These are phyloP conservation scores for Liasis olivaceus DNA, from an alignment of 2,797 vertebrate species.

Conservation along the genomic window DNA sequence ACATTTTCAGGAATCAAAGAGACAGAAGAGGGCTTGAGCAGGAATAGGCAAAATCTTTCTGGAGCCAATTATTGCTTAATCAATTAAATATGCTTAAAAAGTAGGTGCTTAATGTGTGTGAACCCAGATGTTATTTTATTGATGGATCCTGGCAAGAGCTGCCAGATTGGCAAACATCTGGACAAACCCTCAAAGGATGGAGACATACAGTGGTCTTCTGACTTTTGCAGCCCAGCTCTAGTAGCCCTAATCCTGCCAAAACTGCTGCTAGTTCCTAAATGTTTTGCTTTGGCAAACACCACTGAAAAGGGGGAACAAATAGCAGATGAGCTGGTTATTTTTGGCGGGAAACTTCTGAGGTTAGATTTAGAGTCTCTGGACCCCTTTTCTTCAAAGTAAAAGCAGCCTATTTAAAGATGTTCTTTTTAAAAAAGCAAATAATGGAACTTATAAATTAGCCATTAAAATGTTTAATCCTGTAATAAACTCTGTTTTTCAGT, in stretches of 20 bases:
- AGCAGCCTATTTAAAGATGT: background rate
- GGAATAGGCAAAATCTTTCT: background rate
- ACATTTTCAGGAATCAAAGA: background rate
- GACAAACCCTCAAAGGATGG: background rate
- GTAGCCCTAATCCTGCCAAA: background rate
- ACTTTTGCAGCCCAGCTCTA: background rate
- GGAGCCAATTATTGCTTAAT: background rate
- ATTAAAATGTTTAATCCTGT: background rate
- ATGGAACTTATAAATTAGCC: background rate
- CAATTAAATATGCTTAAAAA: background rate
- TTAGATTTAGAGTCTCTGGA: background rate
- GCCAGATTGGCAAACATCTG: background rate
- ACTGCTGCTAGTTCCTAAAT: too few species aligned
- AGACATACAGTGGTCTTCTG: background rate
- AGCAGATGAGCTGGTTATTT: background rate
- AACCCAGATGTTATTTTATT: background rate
- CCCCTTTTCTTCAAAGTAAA: background rate
- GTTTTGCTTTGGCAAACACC: background rate
- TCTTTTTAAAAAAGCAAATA: background rate
- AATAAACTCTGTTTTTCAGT: background rate
- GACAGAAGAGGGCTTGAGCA: too few species aligned
- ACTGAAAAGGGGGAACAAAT: background rate
- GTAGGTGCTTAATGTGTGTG: background rate
- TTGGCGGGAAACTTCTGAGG: background rate
- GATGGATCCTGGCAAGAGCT: background rate